phyloP scores from a whole-genome alignment of 2,113 vertebrate species.

The Neomonachus schauinslandi region DNA sequence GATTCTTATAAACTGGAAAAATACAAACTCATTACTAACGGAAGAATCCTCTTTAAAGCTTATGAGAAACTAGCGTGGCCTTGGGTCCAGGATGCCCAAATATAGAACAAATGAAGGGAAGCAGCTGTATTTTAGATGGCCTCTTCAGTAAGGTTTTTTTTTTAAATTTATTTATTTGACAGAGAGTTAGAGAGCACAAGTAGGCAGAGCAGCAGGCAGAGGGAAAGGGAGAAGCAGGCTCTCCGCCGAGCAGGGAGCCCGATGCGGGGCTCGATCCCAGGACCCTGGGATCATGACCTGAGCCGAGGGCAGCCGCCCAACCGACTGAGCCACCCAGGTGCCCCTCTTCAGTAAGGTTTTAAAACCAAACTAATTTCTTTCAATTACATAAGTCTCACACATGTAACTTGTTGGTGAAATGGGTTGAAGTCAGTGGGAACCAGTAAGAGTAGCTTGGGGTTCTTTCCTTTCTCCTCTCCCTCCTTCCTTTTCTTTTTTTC shows the following conservation, averaged over 20 bases:
- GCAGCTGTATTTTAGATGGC: neutral
- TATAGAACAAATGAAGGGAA: neutral
- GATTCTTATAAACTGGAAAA: neutral
- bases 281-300: too few relatives aligned
- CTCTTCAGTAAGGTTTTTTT: neutral
- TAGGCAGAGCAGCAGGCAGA: too few relatives aligned
- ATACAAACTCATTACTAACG: neutral
- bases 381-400: neutral
- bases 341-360: neutral
- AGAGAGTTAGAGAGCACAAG: too few relatives aligned
- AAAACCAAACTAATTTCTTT: neutral
- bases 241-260: too few relatives aligned
- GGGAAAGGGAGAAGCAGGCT: too few relatives aligned
- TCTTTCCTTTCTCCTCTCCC: too few relatives aligned
- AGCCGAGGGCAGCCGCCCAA: too few relatives aligned
- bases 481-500: neutral
- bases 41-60: neutral
- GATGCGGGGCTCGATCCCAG: too few relatives aligned
- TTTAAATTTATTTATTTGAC: too few relatives aligned
- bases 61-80: neutral
- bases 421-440: neutral
- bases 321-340: too few relatives aligned
- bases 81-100: neutral
- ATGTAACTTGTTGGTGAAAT: neutral
- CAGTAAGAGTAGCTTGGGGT: neutral